phyloP scores from a whole-genome alignment of 2,797 vertebrate species.

The Vultur gryphus region DNA sequence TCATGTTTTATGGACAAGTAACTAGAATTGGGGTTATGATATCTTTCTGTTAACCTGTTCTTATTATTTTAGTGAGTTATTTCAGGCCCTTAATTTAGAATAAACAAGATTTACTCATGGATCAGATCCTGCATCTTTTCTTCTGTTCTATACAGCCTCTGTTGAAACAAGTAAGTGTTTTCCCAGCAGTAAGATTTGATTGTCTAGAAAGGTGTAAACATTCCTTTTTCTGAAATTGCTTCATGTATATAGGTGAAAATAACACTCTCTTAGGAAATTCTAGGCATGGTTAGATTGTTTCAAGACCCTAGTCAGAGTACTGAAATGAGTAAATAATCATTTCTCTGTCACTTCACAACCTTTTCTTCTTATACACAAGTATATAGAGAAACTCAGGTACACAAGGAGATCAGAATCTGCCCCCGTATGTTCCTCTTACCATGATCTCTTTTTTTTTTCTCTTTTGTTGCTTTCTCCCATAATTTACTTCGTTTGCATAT shows the following conservation, averaged over 20 bases:
- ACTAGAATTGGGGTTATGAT: background rate
- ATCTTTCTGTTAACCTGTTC: background rate
- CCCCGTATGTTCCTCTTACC: background rate
- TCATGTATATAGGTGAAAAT: slow-evolving; percentile 33
- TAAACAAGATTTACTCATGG: background rate
- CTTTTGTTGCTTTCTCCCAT: slow-evolving; percentile 50
- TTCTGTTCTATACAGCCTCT: background rate
- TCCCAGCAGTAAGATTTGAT: slow-evolving; percentile 17
- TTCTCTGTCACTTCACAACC: background rate
- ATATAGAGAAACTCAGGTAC: background rate
- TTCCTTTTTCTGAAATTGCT: slow-evolving; percentile 26
- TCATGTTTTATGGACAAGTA: slow-evolving; percentile 13
- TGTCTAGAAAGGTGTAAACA: slow-evolving; percentile 36
- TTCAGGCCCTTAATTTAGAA: slow-evolving; percentile 7
- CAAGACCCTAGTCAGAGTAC: background rate
- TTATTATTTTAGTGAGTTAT: background rate
- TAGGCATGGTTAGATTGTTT: slow-evolving; percentile 31
- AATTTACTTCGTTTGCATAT: slow-evolving; percentile 66
- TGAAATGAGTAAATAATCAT: slow-evolving; percentile 35
- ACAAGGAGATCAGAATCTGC: background rate
- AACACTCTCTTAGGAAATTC: slow-evolving; percentile 18
- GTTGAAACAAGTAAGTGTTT: background rate
- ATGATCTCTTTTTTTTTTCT: background rate
- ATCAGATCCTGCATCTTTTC: background rate
- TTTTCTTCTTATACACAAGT: background rate